Base-by-base conservation (phyloP, 2,113 vertebrate genomes). In the Microtus montanus region DNA sequence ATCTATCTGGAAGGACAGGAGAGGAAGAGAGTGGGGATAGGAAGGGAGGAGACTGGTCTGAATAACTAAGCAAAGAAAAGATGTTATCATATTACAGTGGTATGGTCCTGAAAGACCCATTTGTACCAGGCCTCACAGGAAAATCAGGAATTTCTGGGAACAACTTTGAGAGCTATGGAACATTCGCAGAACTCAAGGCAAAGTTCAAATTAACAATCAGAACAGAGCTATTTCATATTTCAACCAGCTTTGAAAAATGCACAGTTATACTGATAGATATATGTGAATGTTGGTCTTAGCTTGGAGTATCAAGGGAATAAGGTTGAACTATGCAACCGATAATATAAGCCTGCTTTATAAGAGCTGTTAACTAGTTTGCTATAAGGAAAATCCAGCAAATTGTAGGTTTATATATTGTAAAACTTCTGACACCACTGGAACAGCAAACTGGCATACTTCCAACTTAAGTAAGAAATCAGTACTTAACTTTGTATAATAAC, bases 381-480 rank as follows among this genome's bases (percentile, higher is more conserved):
- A 74, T 10, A 82, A 84, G 44, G 26, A 79, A 63, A 92, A 94
- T 14, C 92, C 52, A 78, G 44, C 24, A 86, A 96, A 91, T 1
- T 75, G 58, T 74, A 89, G 38, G 58, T n/a, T 52, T 70, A n/a
- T 8, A 61, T 41, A 86, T 30, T 35, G 52, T 90, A 71, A 91
- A 89, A 73, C 35, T 68, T 52, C 86, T 35, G 87, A 33, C 1
- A 20, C 3, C 30, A 73, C 3, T 74, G 1, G 9, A 73, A 91
- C 22, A 71, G 30, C 30, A 87, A 52, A 38, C 0, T 92, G 14
- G 49, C 14, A 71, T 61, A 83, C 28, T 17, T 15, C 17, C 7
- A 93, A 75, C 14, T 30, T 90, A 95, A 92, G 54, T 89, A 33
- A 90, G 82, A 83, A 85, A 91, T 95, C 41, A 90, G 71, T 84